Evolutionary conservation across 2,888 invertebrate species (phyloP).

Genomic region (Sarcophaga rosellei): DNA sequence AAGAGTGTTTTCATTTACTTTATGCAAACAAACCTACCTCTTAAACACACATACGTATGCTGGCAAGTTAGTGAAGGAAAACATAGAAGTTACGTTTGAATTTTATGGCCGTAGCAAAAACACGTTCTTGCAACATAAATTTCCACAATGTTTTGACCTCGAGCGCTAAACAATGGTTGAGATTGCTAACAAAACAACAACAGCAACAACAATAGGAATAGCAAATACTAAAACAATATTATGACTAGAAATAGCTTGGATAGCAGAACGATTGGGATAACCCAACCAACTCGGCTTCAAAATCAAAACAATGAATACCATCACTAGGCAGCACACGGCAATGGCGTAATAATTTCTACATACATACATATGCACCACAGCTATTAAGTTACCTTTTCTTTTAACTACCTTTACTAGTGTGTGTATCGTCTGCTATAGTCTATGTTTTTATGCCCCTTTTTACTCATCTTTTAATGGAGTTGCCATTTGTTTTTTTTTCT

Average conservation of each 20-base stretch:
- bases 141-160: slow-evolving; percentile 68
- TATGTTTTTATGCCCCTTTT: too few species aligned
- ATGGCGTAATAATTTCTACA: too few species aligned
- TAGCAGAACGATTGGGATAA: slow-evolving; percentile 26
- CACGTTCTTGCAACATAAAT: slow-evolving; percentile 69
- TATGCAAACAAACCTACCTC: background rate
- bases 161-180: slow-evolving; percentile 70
- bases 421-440: too few species aligned
- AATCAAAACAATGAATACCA: too few species aligned
- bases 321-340: too few species aligned
- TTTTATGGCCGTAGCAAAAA: slow-evolving; percentile 51
- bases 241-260: slow-evolving; percentile 50
- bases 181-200: slow-evolving; percentile 69
- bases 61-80: too few species aligned
- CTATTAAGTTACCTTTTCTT: too few species aligned
- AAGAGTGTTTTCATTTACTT: background rate
- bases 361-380: too few species aligned
- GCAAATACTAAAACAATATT: slow-evolving; percentile 53
- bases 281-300: slow-evolving; percentile 1
- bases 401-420: too few species aligned
- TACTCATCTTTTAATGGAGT: too few species aligned
- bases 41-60: background rate
- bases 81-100: slow-evolving; percentile 19
- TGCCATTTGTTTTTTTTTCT: too few species aligned
- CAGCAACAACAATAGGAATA: slow-evolving; percentile 11